Evolutionary conservation across 2,113 vertebrate species (phyloP).

Genomic region (Galbula dea): DNA sequence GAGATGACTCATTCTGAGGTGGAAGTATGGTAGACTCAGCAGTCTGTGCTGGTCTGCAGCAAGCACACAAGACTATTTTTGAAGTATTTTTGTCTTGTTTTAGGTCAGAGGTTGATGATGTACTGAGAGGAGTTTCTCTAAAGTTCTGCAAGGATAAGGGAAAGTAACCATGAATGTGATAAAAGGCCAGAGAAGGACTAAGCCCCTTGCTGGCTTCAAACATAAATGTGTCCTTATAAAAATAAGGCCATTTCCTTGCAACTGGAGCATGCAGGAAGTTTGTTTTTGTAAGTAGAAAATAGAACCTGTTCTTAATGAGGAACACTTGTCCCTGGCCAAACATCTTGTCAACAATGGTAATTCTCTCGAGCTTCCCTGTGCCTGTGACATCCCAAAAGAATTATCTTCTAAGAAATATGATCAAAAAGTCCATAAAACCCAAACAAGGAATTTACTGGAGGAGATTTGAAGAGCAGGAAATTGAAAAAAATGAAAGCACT

Average conservation of each 20-base stretch:
- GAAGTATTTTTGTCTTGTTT: neutral
- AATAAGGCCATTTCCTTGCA: conserved; percentile 43
- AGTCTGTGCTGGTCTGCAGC: neutral
- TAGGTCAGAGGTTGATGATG: neutral
- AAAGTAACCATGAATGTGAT: neutral
- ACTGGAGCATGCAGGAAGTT: conserved; percentile 38
- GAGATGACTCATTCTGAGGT: neutral
- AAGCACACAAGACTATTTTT: neutral
- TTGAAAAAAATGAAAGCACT: conserved; percentile 31
- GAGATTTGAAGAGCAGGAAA: conserved; percentile 53
- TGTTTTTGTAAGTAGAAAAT: conserved; percentile 59
- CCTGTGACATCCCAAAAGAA: conserved; percentile 53
- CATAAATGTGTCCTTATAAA: neutral
- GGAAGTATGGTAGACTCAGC: neutral
- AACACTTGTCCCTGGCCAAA: conserved; percentile 56
- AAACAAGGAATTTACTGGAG: conserved; percentile 51
- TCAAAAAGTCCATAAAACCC: conserved; percentile 52
- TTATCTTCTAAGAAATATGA: conserved; percentile 53
- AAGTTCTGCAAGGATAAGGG: conserved; percentile 20
- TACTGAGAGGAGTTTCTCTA: neutral
- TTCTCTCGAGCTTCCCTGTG: neutral
- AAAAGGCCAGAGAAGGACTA: conserved; percentile 19
- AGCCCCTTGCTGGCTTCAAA: conserved; percentile 20
- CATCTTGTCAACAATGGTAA: conserved; percentile 56
- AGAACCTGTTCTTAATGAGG: conserved; percentile 56